Evolutionary conservation across 2,113 vertebrate species (phyloP), one percentile per base, ranked within the genome.

Genomic region (Thinocorus orbignyianus): DNA sequence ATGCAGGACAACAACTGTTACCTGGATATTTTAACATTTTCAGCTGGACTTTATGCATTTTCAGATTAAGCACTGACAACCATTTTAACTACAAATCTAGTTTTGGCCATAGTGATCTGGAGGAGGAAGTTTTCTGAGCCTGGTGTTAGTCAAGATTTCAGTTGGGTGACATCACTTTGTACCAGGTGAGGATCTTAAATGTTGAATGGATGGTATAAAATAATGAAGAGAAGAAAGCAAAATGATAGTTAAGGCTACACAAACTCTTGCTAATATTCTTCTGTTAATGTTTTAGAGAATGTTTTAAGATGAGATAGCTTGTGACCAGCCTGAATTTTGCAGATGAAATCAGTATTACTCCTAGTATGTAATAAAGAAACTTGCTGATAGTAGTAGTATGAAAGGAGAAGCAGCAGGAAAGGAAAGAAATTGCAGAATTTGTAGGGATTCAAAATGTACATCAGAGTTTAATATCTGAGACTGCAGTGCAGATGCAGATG

Each of bases 381-480:
- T 80, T 89, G 73, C 81, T 85, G 57, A 84, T 93, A 88, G 62
- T 46, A 58, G 35, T 51, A 69, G n/a, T 31, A 57, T 25, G 73
- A 77, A 70, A 86, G 33, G 39, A 93, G 35, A 81, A 92, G 54
- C 58, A 70, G 61, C 35, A 87, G 91, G 84, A 95, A 88, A 86
- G 57, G 41, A 88, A 91, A 92, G 76, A 90, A 95, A 95, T 71
- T 58, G 48, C 1, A 9, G 90, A 58, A 93, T 93, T 94, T 92
- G 57, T 79, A 77, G 70, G 62, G 39, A 91, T 66, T 76, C 72
- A 88, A 88, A 95, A 91, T 17, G 74, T 91, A 85, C 35, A 85
- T 90, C 69, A 78, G 61, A 41, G 65, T 79, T 66, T 90, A 85
- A 94, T 92, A 90, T 88, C 89, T 83, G 88, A 88, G 70, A 73